These are phyloP conservation scores for Onychomys arenicola DNA, from an alignment of 2,797 vertebrate genomes.

Conservation along the genomic window DNA sequence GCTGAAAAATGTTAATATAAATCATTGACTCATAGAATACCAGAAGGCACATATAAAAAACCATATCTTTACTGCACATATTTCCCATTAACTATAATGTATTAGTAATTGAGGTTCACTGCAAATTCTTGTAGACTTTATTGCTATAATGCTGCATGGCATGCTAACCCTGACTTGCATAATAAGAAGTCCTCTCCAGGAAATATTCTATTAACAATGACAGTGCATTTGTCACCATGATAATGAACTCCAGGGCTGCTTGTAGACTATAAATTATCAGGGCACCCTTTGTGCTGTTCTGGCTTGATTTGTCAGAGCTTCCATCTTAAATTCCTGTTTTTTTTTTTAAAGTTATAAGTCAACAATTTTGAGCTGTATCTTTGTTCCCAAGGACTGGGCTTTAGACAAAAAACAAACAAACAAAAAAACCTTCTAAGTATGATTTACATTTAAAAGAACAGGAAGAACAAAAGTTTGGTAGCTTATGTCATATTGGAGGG, in stretches of 20 bases:
- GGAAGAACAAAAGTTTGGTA: slow-evolving; percentile 61
- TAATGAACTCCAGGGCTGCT: slow-evolving; percentile 95
- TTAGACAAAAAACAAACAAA: slow-evolving; percentile 1
- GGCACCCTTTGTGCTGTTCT: slow-evolving; percentile 86
- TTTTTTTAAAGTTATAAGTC: slow-evolving; percentile 81
- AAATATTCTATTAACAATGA: slow-evolving; percentile 94
- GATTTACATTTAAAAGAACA: slow-evolving; percentile 74
- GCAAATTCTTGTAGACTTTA: slow-evolving; percentile 96
- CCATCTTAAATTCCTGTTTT: slow-evolving; percentile 84
- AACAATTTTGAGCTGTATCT: slow-evolving; percentile 83
- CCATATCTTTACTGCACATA: slow-evolving; percentile 93
- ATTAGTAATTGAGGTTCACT: slow-evolving; percentile 99
- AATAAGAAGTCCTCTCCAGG: slow-evolving; percentile 94
- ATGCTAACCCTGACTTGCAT: slow-evolving; percentile 95
- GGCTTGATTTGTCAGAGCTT: slow-evolving; percentile 88
- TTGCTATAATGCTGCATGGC: slow-evolving; percentile 93
- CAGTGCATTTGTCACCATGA: slow-evolving; percentile 97
- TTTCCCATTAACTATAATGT: slow-evolving; percentile 97
- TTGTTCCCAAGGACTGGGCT: slow-evolving; percentile 80
- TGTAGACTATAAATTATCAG: slow-evolving; percentile 91
- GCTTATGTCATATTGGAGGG: slow-evolving; percentile 13
- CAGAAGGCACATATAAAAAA: slow-evolving; percentile 90
- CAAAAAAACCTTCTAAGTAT: slow-evolving; percentile 23
- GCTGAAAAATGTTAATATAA: slow-evolving; percentile 89
- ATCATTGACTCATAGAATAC: slow-evolving; percentile 89